These are phyloP conservation scores for Turnix velox DNA, from an alignment of 2,113 vertebrate species.

Conservation along the genomic window DNA sequence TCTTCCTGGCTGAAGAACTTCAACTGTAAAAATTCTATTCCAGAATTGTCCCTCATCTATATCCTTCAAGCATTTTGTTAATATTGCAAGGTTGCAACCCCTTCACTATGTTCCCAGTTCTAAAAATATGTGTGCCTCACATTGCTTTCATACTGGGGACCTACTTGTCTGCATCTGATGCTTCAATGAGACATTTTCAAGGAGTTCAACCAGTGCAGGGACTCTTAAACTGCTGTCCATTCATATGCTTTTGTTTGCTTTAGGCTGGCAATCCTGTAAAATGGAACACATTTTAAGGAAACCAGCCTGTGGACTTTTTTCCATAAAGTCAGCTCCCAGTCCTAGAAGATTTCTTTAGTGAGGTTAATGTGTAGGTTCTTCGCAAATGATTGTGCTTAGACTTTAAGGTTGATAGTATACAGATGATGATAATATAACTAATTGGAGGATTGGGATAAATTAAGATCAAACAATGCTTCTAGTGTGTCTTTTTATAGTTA, in stretches of 20 bases:
- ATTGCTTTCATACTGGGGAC: neutral
- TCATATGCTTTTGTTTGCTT: neutral
- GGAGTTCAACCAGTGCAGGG: neutral
- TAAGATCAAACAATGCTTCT: neutral
- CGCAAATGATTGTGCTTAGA: neutral
- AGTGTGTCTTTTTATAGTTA: neutral
- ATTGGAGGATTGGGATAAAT: neutral
- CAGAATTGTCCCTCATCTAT: neutral
- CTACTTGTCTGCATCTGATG: neutral
- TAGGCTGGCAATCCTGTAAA: neutral
- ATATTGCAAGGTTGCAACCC: neutral
- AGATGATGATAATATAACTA: neutral
- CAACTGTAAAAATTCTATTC: conserved; percentile 17
- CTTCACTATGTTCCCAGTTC: neutral
- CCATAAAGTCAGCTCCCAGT: neutral
- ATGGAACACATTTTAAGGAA: neutral
- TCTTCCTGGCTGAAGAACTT: conserved; percentile 18
- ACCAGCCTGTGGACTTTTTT: neutral
- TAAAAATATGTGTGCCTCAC: neutral
- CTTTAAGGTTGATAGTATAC: neutral
- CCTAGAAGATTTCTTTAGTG: neutral
- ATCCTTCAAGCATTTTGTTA: conserved; percentile 5
- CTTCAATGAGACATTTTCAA: neutral
- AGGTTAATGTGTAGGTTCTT: neutral
- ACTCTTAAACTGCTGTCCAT: neutral